These are phyloP conservation scores for Myotis davidii DNA, from an alignment of 2,113 vertebrate species.

Conservation along the genomic window DNA sequence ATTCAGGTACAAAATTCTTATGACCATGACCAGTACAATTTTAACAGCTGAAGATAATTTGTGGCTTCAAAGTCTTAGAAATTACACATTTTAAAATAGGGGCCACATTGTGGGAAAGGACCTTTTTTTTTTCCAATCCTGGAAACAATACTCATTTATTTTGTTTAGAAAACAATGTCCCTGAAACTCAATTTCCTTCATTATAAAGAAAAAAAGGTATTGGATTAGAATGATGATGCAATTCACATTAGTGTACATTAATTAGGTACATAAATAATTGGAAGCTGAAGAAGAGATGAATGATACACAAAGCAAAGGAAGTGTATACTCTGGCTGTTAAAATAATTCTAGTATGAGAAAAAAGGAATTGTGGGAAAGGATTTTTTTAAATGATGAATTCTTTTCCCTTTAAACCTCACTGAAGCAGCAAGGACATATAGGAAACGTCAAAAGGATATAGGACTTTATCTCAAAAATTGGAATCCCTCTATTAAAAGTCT, in stretches of 20 bases:
- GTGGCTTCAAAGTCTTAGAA: not conserved
- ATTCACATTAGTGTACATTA: not conserved
- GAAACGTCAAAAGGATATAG: not conserved
- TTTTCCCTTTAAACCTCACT: conserved; percentile 31
- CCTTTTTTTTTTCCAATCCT: not conserved
- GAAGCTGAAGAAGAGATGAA: not conserved
- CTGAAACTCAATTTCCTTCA: not conserved
- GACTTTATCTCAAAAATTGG: conserved; percentile 23
- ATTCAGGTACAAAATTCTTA: conserved; percentile 39
- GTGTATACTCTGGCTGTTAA: not conserved
- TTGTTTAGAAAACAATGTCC: not conserved
- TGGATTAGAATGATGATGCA: not conserved
- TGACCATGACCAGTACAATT: not conserved
- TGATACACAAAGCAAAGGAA: not conserved
- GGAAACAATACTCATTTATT: not conserved
- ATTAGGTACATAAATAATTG: not conserved
- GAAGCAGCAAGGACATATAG: not conserved
- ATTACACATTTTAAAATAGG: not conserved
- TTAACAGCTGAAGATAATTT: not conserved
- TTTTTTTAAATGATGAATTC: not conserved
- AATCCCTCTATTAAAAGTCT: not conserved
- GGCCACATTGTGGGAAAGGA: not conserved
- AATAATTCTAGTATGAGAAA: not conserved
- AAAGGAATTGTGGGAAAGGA: not conserved
- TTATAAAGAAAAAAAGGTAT: not conserved